Evolutionary conservation across 92 coral and sea anemone species (phyloP).

Genomic region (Palythoa grandiflora): DNA sequence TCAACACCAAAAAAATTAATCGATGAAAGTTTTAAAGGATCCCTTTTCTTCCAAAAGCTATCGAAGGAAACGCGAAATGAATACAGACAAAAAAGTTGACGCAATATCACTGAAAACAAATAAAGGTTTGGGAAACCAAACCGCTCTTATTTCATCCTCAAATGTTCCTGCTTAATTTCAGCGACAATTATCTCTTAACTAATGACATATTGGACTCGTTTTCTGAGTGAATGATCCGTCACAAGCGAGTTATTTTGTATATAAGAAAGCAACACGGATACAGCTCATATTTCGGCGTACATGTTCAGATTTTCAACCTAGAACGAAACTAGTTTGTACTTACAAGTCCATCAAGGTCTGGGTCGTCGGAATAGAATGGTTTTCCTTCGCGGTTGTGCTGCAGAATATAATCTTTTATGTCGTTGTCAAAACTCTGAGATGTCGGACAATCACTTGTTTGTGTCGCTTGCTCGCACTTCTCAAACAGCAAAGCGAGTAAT

Average conservation of each 20-base stretch:
- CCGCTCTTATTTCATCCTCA: constrained; percentile 26
- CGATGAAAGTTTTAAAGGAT: background rate
- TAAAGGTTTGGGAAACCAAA: background rate
- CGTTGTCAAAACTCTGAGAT: constrained; percentile 90
- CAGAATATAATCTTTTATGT: constrained; percentile 88
- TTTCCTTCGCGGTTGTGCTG: constrained; percentile 97
- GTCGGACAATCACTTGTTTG: constrained; percentile 92
- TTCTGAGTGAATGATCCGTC: constrained; percentile 52
- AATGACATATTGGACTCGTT: constrained; percentile 52
- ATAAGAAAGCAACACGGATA: constrained; percentile 22
- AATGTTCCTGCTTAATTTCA: constrained; percentile 39
- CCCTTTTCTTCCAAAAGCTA: background rate
- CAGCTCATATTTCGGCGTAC: background rate
- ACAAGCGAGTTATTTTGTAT: constrained; percentile 42
- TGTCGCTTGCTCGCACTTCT: constrained; percentile 98
- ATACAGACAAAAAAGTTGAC: background rate
- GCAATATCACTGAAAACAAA: constrained; percentile 35
- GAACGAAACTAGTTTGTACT: constrained; percentile 43
- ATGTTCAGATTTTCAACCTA: background rate
- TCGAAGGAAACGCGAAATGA: background rate
- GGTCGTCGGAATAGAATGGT: constrained; percentile 91
- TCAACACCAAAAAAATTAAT: background rate
- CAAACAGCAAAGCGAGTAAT: constrained; percentile 93
- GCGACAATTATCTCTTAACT: constrained; percentile 35
- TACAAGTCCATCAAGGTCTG: constrained; percentile 93